Base-by-base conservation (phyloP, 2,888 invertebrate genomes). In the Pollenia angustigena region DNA sequence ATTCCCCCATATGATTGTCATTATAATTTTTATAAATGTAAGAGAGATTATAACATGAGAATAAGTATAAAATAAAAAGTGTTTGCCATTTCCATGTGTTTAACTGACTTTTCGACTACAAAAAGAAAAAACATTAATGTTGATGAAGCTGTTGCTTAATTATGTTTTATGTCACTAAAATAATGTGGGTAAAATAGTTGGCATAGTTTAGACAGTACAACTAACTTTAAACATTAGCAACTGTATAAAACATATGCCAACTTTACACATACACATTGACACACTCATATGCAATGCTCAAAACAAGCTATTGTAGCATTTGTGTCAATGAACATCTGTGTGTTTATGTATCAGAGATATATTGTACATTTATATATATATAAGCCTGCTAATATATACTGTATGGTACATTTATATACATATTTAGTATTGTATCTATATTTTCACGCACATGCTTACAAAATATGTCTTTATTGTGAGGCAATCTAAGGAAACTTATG, bases 111-210 rank as follows among this genome's bases (percentile, higher is more conserved):
- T 48, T 50, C 23, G n/a, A 23, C 23, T 64, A 44, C 44, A 50
- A 40, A 32, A 32, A 6, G 6, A 32, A 32, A 32, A 23, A 58
- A 60, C 78, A 54, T 74, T 85, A 74, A 68, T 79, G 72, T 72
- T 85, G 78, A 82, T 81, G 78, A 68, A 85, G 81, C 54, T 85
- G 81, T 85, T 82, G 72, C 72, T 78, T 74, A 81, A 81, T 85
- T 85, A 85, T 78, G 78, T 81, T 60, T 85, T 60, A 66, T 82
- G 81, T 82, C 81, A 81, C 85, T 85, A 52, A 72, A 76, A 81
- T 81, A 69, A 81, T 85, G 81, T 74, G 81, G 54, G 66, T 50
- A 85, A 74, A 85, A 79, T 82, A 79, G 72, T 82, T 82, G 78
- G 60, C 78, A 81, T 78, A 81, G 72, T 74, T 81, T 54, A 68